These are phyloP conservation scores for Thereva unica DNA, from an alignment of 2,888 invertebrate species.

Conservation along the genomic window DNA sequence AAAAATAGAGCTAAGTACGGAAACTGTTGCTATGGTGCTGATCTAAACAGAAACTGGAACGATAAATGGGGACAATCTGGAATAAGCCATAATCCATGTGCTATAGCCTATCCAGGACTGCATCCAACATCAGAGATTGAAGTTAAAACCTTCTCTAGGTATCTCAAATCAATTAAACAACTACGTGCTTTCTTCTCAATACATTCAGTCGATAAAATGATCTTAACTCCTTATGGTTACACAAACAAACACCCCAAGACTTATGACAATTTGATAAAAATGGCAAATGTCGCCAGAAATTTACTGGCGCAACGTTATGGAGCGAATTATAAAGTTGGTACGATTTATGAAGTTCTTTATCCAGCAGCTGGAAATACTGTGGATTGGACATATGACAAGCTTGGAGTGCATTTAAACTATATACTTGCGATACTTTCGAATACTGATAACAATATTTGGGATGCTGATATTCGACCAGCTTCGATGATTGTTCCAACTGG, in stretches of 20 bases:
- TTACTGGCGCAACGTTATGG: slow-evolving; percentile 54
- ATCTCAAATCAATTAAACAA: slow-evolving; percentile 59
- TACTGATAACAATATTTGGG: no score
- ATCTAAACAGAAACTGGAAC: slow-evolving; percentile 79
- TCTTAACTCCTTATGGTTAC: slow-evolving; percentile 69
- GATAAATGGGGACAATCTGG: slow-evolving; percentile 69
- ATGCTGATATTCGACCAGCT: no score
- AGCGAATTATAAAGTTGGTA: slow-evolving; percentile 57
- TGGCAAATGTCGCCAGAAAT: slow-evolving; percentile 47
- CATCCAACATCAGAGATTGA: slow-evolving; percentile 73
- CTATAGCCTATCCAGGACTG: slow-evolving; percentile 69
- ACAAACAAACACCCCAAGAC: slow-evolving; percentile 60
- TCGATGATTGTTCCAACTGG: no score
- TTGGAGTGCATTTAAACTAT: slow-evolving; percentile 56
- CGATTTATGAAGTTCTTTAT: slow-evolving; percentile 59
- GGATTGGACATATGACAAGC: slow-evolving; percentile 67
- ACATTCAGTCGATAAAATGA: slow-evolving; percentile 73
- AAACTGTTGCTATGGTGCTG: slow-evolving; percentile 64
- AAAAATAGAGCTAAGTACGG: slow-evolving; percentile 65
- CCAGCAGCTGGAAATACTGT: slow-evolving; percentile 64
- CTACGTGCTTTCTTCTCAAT: slow-evolving; percentile 68
- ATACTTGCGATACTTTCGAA: no score
- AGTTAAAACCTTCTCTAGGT: slow-evolving; percentile 62
- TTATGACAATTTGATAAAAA: slow-evolving; percentile 58
- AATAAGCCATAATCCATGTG: slow-evolving; percentile 63